Base-by-base conservation (phyloP, 2,797 vertebrate species). In the Helicolenus hilgendorfi region DNA sequence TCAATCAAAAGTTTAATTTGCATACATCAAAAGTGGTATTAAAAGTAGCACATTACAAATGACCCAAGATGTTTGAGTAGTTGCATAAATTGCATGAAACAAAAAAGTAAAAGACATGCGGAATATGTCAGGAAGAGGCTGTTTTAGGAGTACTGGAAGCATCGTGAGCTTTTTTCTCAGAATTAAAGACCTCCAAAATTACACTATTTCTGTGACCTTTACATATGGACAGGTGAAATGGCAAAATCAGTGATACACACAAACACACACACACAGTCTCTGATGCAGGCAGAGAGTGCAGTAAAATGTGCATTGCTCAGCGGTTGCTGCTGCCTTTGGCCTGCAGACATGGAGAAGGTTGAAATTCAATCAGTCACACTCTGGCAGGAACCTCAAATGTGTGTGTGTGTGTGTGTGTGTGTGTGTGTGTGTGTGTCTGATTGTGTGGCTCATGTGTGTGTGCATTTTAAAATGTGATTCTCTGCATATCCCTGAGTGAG, bases 331-430 rank as follows among this genome's bases (percentile, higher is more conserved):
- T 89, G 83, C 80, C 64, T 89, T 77, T 91, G 84, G 84, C 87
- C 87, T 89, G 86, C 79, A 89, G 81, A 92, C 85, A 89, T 33
- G 38, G 63, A 83, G 55, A 84, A 70, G 77, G 86, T 82, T 92
- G 75, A 92, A 94, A 91, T 90, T 91, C 81, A 90, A 90, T 93
- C 86, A 87, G 92, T 92, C 89, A 93, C 91, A 90, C 86, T 88
- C 78, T 89, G 87, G 80, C 81, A 87, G 77, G 49, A 81, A 68
- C 68, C 72, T 85, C 38, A 27, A 60, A 29, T 80, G 55, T 60
- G 80, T 77, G 59, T 67, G 62, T 73, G 60, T 78, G 55, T 67
- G 72, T 63, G 70, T 79, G 45, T 59, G 79, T 76, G 59, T 67
- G 62, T 75, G 60, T 78, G 36, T 68, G 73, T 59, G 70, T 45